A percentile compares a stretch with the other conserved stretches of the same genome.
Conservation (phyloP, 2,113 vertebrate genomes). For the Rhinogobius similis region DNA sequence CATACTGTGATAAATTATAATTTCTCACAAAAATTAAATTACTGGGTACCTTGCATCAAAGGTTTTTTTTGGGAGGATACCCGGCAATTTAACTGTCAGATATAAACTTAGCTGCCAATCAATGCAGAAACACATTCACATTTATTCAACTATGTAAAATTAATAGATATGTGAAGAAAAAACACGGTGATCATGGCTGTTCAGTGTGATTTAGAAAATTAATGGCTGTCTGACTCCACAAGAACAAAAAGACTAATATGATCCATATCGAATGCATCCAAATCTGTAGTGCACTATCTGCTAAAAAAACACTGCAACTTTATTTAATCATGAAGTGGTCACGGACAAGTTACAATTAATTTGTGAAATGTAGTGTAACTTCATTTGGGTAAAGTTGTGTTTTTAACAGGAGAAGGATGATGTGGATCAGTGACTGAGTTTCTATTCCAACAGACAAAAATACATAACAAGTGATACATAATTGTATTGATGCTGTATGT, state of each 20-base stretch:
- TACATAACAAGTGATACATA: neutral
- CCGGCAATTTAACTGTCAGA: conserved; percentile 99
- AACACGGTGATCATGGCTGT: conserved; percentile 92
- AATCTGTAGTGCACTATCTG: conserved; percentile 64
- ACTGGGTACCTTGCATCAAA: conserved; percentile 93
- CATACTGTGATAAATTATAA: conserved; percentile 99
- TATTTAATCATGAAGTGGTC: conserved; percentile 62
- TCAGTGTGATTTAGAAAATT: conserved; percentile 96
- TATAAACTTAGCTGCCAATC: conserved; percentile 94
- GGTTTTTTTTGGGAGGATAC: conserved; percentile 84
- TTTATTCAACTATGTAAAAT: conserved; percentile 99
- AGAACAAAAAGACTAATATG: conserved; percentile 88
- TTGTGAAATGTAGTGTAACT: conserved; percentile 15
- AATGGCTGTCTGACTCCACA: conserved; percentile 91
- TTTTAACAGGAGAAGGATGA: neutral
- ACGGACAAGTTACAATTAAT: neutral
- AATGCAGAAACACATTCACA: conserved; percentile 96
- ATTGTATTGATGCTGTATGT: neutral
- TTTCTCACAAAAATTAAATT: conserved; percentile 98
- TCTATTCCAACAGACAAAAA: no score
- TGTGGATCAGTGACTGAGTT: neutral
- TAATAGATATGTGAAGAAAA: conserved; percentile 96
- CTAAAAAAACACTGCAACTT: conserved; percentile 63
- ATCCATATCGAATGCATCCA: conserved; percentile 75
- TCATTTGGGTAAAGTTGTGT: neutral